Evolutionary conservation across 2,888 invertebrate species (phyloP), one percentile per base, ranked within the genome.

Genomic region (Meandrusa payeni): DNA sequence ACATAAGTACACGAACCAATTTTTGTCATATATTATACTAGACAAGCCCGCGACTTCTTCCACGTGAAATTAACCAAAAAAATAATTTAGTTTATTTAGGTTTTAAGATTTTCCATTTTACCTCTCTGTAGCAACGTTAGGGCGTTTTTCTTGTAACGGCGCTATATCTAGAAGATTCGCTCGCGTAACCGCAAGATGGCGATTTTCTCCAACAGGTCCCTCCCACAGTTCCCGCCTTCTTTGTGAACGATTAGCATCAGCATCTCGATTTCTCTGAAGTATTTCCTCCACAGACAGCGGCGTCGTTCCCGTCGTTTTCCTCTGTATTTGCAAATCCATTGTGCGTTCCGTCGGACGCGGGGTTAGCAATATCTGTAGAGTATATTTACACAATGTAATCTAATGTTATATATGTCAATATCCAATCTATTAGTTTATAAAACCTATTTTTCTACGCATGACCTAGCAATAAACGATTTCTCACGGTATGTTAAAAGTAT

Each of bases 81-180:
- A n/a, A n/a, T n/a, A n/a, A n/a, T n/a, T n/a, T n/a, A n/a, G n/a
- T n/a, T n/a, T n/a, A n/a, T n/a, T n/a, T n/a, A n/a, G n/a, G n/a
- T n/a, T n/a, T n/a, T n/a, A n/a, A n/a, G n/a, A n/a, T n/a, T n/a
- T n/a, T n/a, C n/a, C n/a, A n/a, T 7, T 4, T 15, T 22, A 69
- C 69, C 66, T 68, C 34, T 69, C 64, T 0, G 62, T 60, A 40
- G 54, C 47, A 4, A 64, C 46, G 38, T 63, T 62, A 32, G 48
- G 52, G 4, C 45, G 34, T 1, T 46, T 45, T 15, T 29, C 29
- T 15, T n/a, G 27, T 9, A 38, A 27, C 9, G 70, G 70, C 32
- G 65, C 52, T 26, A 65, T 63, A 48, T 72, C 64, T 2, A 69
- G 51, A 9, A 53, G 49, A 38, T 51, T 59, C 0, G 65, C 57